phyloP scores from a whole-genome alignment of 2,113 vertebrate species.

The Pheucticus melanocephalus region DNA sequence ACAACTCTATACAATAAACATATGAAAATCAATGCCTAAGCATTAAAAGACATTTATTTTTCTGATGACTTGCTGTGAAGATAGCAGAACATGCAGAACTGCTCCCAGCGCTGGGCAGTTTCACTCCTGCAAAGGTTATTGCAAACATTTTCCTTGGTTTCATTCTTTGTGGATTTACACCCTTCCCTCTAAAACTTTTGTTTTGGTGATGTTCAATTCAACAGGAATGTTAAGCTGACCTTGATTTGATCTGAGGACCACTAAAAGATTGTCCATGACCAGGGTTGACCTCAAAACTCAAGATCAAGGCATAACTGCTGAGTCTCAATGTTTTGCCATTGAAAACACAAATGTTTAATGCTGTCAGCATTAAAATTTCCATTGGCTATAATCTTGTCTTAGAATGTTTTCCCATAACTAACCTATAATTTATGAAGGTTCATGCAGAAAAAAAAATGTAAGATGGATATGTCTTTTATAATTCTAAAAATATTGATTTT shows the following conservation, averaged over 20 bases:
- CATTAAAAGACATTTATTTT: neutral
- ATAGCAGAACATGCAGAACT: neutral
- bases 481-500: neutral
- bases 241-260: slow-evolving; percentile 9
- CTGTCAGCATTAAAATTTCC: neutral
- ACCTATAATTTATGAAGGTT: neutral
- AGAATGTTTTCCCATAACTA: neutral
- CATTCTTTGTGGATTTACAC: slow-evolving; percentile 50
- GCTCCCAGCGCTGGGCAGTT: neutral
- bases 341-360: slow-evolving; percentile 11
- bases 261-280: neutral
- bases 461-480: neutral
- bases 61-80: neutral
- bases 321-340: neutral
- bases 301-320: slow-evolving; percentile 6
- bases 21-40: neutral
- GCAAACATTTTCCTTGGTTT: slow-evolving; percentile 62
- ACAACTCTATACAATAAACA: neutral
- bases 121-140: slow-evolving; percentile 21
- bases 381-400: neutral
- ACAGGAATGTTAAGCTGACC: slow-evolving; percentile 35
- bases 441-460: neutral
- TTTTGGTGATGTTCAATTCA: neutral
- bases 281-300: neutral
- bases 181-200: slow-evolving; percentile 8